Base-by-base conservation (phyloP, 2,888 invertebrate species). In the Nomada flava region DNA sequence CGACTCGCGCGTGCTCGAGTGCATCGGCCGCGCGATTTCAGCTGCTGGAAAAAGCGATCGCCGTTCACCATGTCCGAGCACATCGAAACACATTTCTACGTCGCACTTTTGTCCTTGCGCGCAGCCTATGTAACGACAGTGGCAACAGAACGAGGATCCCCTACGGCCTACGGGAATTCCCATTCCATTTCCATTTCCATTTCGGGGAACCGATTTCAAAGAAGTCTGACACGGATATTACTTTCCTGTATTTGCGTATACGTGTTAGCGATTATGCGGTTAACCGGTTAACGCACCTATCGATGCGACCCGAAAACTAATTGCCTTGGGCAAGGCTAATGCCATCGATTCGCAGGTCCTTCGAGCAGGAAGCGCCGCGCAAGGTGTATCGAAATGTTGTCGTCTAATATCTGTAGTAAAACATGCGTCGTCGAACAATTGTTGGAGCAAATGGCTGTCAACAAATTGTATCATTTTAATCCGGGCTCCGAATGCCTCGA, bases 1-100 rank as follows among this genome's bases (percentile, higher is more conserved):
- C 55, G 65, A 69, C 55, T 63, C 29, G 72, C 67, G 23, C 59
- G n/a, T 62, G 23, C 29, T 71, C 52, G 42, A 29, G 42, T 53
- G 62, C 70, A 72, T 64, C n/a, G 60, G 62, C 76, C 59, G 47
- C 59, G 47, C 64, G 53, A 64, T 20, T 47, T 36, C 47, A 64
- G 44, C 55, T 20, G 23, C 13, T 23, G 57, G 64, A 76, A 71
- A 76, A 64, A 76, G 71, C 76, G 63, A 55, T 55, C 70, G 7
- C 57, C 55, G 63, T 63, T 47, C 70, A 9, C 57, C 55, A 15
- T 15, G 11, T 42, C 23, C 65, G 26, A 26, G 11, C 52, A 9
- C 23, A 13, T 57, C 11, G 3, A 20, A 20, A 9, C 23, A 23
- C 55, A 23, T 57, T 36, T 18, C 47, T 23, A 50, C 42, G 18